phyloP scores from a whole-genome alignment of 2,797 vertebrate species.

The Catharus ustulatus region DNA sequence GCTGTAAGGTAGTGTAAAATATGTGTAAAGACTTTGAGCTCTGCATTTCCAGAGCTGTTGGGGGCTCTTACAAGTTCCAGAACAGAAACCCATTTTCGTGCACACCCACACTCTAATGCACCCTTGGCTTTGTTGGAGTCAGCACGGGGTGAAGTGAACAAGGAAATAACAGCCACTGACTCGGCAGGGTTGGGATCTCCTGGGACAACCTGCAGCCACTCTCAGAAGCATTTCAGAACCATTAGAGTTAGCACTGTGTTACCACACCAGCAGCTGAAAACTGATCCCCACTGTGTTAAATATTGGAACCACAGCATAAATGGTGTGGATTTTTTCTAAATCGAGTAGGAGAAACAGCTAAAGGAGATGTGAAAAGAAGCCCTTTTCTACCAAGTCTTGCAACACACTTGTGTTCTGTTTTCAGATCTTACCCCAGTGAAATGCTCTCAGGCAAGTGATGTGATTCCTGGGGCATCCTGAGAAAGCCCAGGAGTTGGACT shows the following conservation, averaged over 20 bases:
- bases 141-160: neutral
- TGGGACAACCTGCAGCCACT: neutral
- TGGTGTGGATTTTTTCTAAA: neutral
- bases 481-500: neutral
- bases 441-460: neutral
- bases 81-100: neutral
- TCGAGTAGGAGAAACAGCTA: neutral
- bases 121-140: neutral
- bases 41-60: neutral
- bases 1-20: neutral
- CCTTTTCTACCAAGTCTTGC: neutral
- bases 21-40: neutral
- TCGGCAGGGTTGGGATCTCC: neutral
- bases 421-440: neutral
- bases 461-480: neutral
- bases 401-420: neutral
- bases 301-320: neutral
- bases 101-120: neutral
- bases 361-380: neutral
- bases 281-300: neutral
- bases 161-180: neutral
- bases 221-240: neutral
- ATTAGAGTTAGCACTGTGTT: neutral
- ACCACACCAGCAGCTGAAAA: neutral
- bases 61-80: rapidly evolving